Evolutionary conservation across 2,888 invertebrate genomes (phyloP).

Genomic region (Meghimatium bilineatum): DNA sequence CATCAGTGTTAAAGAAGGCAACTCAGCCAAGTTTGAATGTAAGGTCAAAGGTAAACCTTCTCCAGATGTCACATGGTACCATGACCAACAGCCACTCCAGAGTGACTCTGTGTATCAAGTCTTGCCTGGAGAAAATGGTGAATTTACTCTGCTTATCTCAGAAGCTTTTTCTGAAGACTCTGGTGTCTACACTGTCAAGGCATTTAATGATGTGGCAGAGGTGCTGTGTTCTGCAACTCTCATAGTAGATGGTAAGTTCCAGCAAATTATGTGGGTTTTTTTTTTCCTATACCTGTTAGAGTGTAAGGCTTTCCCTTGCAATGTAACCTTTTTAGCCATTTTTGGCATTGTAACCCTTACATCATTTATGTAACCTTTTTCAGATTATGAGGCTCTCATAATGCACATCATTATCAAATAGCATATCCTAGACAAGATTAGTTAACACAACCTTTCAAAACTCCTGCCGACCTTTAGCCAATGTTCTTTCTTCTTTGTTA

Average conservation of each 20-base stretch:
- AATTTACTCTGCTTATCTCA: slow-evolving; percentile 81
- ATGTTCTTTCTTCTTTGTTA: too few species aligned
- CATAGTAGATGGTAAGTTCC: slow-evolving; percentile 79
- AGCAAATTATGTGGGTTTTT: background rate
- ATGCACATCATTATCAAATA: too few species aligned
- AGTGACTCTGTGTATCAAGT: slow-evolving; percentile 81
- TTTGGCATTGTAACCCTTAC: too few species aligned
- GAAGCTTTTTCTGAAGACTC: slow-evolving; percentile 84
- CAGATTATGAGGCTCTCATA: too few species aligned
- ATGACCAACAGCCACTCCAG: slow-evolving; percentile 83
- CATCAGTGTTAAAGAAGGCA: slow-evolving; percentile 69
- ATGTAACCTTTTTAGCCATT: too few species aligned
- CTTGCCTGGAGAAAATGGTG: slow-evolving; percentile 66
- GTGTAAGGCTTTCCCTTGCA: too few species aligned
- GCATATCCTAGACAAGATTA: too few species aligned
- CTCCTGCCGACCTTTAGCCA: too few species aligned
- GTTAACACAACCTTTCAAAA: too few species aligned
- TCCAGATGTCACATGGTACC: slow-evolving; percentile 86
- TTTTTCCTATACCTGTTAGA: too few species aligned
- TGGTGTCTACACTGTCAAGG: slow-evolving; percentile 88
- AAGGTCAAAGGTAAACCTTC: slow-evolving; percentile 76
- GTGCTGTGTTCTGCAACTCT: slow-evolving; percentile 88
- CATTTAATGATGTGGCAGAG: slow-evolving; percentile 84
- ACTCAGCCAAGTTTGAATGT: slow-evolving; percentile 71
- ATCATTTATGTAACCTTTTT: too few species aligned